phyloP scores from a whole-genome alignment of 2,113 vertebrate genomes.

The Hippocampus abdominalis region DNA sequence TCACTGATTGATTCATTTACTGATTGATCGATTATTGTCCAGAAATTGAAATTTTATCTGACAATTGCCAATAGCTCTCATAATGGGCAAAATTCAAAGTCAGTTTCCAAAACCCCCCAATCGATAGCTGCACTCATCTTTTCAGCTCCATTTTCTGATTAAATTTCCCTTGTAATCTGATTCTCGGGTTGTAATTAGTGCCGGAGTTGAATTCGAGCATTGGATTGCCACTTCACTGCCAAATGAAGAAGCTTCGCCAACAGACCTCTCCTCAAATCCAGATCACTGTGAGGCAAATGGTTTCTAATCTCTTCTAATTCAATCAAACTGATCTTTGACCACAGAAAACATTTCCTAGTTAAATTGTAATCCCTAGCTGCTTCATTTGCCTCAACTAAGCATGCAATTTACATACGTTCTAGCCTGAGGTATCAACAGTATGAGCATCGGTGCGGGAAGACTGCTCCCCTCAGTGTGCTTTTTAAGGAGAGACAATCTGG shows the following conservation, averaged over 20 bases:
- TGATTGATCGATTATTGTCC: not conserved
- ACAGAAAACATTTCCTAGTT: constrained; percentile 62
- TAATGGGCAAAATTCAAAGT: constrained; percentile 7
- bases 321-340: constrained; percentile 71
- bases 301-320: constrained; percentile 70
- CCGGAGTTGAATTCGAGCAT: constrained; percentile 49
- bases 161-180: constrained; percentile 43
- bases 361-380: constrained; percentile 63
- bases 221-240: constrained; percentile 36
- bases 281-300: constrained; percentile 59
- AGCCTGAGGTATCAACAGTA: constrained; percentile 38
- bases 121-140: constrained; percentile 4
- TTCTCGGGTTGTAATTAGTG: constrained; percentile 44
- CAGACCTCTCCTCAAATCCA: constrained; percentile 51
- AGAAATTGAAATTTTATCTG: not conserved
- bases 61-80: not conserved
- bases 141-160: constrained; percentile 29
- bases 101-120: not conserved
- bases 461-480: constrained; percentile 30
- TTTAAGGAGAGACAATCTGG: constrained; percentile 43
- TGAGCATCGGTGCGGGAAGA: constrained; percentile 26
- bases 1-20: too few species aligned
- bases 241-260: constrained; percentile 49
- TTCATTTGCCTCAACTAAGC: constrained; percentile 64
- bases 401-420: constrained; percentile 71